These are phyloP conservation scores for Leptobrachium ailaonicum DNA, from an alignment of 2,113 vertebrate genomes.

Conservation along the genomic window DNA sequence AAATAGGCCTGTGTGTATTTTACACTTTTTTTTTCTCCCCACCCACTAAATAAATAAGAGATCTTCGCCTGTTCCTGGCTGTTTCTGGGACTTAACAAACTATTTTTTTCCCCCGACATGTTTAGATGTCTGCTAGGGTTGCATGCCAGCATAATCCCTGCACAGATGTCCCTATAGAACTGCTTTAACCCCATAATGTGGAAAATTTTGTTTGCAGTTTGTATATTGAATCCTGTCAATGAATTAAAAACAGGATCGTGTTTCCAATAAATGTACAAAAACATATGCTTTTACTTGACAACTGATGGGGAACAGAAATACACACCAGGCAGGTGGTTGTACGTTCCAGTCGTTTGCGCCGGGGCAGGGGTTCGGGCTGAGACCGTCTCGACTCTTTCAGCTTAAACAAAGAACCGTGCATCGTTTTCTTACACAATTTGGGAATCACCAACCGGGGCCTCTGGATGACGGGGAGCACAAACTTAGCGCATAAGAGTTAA, in stretches of 20 bases:
- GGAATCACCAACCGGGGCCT: no score
- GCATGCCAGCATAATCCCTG: conserved; percentile 39
- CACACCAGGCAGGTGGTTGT: conserved; percentile 36
- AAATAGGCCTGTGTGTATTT: not conserved
- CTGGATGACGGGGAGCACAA: no score
- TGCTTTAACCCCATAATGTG: conserved; percentile 39
- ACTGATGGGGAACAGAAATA: conserved; percentile 45
- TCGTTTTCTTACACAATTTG: no score
- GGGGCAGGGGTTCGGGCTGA: no score
- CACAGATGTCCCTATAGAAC: conserved; percentile 43
- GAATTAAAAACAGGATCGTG: conserved; percentile 43
- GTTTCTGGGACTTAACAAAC: conserved; percentile 15
- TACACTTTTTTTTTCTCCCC: not conserved
- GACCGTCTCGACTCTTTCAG: no score
- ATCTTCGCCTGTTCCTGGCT: not conserved
- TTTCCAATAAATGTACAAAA: conserved; percentile 48
- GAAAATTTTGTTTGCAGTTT: conserved; percentile 50
- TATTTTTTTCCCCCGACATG: conserved; percentile 18
- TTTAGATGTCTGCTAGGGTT: conserved; percentile 46
- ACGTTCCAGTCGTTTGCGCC: no score
- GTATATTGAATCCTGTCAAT: conserved; percentile 49
- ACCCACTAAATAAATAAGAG: not conserved
- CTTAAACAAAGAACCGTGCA: no score
- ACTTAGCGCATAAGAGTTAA: no score
- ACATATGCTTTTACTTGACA: conserved; percentile 49